Evolutionary conservation across 2,113 vertebrate genomes (phyloP), one percentile per base, ranked within the genome.

Genomic region (Onychorhynchus coronatus): DNA sequence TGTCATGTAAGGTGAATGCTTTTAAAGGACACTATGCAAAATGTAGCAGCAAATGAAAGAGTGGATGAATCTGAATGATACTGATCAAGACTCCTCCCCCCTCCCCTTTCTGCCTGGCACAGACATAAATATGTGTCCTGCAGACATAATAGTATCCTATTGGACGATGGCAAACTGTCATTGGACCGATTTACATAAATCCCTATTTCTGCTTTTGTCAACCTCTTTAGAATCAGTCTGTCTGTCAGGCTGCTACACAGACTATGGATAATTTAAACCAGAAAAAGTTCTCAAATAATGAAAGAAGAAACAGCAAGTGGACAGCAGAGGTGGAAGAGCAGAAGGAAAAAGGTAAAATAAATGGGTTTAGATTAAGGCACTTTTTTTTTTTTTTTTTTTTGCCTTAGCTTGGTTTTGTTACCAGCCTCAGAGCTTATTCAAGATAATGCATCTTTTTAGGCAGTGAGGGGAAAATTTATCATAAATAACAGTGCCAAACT

Each of bases 291-390:
- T 78, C 91, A 31, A 97, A 85, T 53, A 97, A 83, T 56, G 97
- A 97, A 17, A 97, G 97, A 77, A 98, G 97, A 97, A 98, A 91
- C 79, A 93, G 85, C 93, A 97, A 97, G 74, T 96, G 97, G 96
- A 97, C 97, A 91, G 75, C 94, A 78, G 98, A 98, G 41, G 27
- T 93, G 17, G 98, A 98, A 89, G 98, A 98, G 44, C 96, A 97
- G 66, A 97, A 98, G 93, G 97, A 98, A 27, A 98, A 97, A 98
- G 98, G 98, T 98, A 96, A 93, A 77, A 39, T 8, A 61, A 50
- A 42, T 55, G 20, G 1, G 0, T 75, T 93, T 68, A 85, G 22
- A 46, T 66, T 14, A 30, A 66, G 24, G 9, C 3, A 4, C 22
- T 14, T 10, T 13, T 67, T 53, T 17, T 27, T 75, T 74, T 33